A percentile compares a stretch with the other conserved stretches of the same genome.
Evolutionary conservation across 1,140 invertebrate species (phyloP).

Genomic region (Carposina sasakii): DNA sequence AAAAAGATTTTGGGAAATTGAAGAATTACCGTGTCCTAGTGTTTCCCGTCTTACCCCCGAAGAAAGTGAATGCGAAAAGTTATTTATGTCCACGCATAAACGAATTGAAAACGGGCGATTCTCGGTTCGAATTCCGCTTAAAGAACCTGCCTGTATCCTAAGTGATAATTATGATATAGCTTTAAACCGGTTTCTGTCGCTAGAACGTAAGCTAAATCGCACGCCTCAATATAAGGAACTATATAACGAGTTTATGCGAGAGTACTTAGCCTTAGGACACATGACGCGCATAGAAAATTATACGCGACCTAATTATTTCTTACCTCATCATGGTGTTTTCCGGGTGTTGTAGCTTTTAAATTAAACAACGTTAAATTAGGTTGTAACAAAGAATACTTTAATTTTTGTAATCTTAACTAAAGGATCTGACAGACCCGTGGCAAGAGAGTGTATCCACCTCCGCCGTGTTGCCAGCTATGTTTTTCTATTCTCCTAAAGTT

Average conservation of each 20-base stretch:
- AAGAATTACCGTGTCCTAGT: not conserved
- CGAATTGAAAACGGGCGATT: not conserved
- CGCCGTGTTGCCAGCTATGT: no score
- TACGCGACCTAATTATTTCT: not conserved
- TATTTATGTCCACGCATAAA: not conserved
- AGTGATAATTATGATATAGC: not conserved
- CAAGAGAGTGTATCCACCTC: no score
- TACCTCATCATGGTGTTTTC: conserved; percentile 1
- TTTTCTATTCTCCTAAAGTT: no score
- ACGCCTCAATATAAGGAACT: not conserved
- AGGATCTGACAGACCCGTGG: no score
- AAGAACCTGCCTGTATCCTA: not conserved
- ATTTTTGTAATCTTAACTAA: no score
- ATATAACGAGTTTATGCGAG: not conserved
- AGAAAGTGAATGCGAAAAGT: not conserved
- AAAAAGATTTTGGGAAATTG: not conserved
- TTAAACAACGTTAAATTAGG: no score
- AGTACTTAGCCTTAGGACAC: conserved; percentile 1
- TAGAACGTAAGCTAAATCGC: not conserved
- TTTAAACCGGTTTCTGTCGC: not conserved
- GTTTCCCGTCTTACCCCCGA: not conserved
- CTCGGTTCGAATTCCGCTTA: not conserved
- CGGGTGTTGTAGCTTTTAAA: not conserved
- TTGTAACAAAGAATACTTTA: no score
- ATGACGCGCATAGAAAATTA: not conserved